These are phyloP conservation scores for Entelurus aequoreus DNA, from an alignment of 2,113 vertebrate species.

Conservation along the genomic window DNA sequence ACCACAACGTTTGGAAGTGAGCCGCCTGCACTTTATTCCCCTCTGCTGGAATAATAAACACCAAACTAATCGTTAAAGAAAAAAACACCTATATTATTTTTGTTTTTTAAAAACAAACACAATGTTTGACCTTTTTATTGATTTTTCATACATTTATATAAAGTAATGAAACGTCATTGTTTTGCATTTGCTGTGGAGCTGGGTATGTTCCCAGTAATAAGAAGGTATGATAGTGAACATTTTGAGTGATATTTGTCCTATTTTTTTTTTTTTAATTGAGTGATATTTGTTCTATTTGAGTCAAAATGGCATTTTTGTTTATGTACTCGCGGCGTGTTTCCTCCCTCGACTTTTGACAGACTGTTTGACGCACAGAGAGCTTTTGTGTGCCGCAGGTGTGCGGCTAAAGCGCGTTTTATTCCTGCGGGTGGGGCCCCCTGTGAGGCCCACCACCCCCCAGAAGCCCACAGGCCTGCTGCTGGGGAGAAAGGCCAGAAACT, in stretches of 20 bases:
- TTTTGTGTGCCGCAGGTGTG: constrained; percentile 62
- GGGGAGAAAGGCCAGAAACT: constrained; percentile 69
- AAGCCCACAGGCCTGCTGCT: constrained; percentile 39
- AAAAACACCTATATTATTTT: too few relatives aligned
- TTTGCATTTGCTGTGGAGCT: too few relatives aligned
- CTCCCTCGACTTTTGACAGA: constrained; percentile 33
- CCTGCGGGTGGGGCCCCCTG: constrained; percentile 26
- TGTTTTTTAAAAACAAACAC: too few relatives aligned
- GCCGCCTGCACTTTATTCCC: constrained; percentile 8
- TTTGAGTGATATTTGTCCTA: not conserved
- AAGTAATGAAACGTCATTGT: too few relatives aligned
- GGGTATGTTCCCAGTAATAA: not conserved
- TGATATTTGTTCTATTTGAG: not conserved
- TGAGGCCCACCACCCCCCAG: not conserved
- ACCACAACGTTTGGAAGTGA: not conserved
- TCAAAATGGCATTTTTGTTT: constrained; percentile 17
- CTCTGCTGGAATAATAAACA: not conserved
- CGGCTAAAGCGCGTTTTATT: constrained; percentile 48
- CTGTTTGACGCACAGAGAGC: constrained; percentile 44
- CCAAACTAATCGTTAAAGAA: too few relatives aligned
- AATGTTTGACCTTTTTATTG: too few relatives aligned
- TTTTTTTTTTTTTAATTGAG: too few relatives aligned
- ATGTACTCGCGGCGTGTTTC: constrained; percentile 6
- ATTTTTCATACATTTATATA: too few relatives aligned
- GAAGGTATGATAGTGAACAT: not conserved